Conservation (phyloP, 37 sponge, comb jelly and placozoan genomes). For the Agelas oroides region DNA sequence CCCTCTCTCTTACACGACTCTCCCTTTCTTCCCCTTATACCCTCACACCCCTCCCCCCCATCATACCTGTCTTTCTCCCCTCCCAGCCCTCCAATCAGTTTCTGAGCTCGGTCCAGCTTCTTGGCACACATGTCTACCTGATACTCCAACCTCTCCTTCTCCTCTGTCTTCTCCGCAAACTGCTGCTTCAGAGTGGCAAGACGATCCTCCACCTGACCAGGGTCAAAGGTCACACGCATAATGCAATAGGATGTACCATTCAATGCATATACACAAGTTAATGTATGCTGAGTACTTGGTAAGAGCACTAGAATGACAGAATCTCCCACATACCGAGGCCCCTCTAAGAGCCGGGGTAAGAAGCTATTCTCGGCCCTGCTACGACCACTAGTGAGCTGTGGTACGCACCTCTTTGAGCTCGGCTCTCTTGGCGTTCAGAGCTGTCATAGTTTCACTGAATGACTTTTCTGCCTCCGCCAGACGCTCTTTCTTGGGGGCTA, state of each 20-base stretch:
- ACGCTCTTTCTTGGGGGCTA: constrained; percentile 97
- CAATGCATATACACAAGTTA: too few species aligned
- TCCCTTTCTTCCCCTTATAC: background rate
- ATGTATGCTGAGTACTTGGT: too few species aligned
- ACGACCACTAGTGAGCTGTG: background rate
- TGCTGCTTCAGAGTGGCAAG: constrained; percentile 85
- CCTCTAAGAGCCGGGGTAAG: too few species aligned
- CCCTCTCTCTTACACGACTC: background rate
- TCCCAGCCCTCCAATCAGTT: constrained; percentile 98
- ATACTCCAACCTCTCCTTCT: constrained; percentile 92
- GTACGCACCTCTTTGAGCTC: constrained; percentile 83
- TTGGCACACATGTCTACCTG: constrained; percentile 97
- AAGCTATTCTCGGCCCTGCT: too few species aligned
- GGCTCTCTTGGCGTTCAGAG: constrained; percentile 89
- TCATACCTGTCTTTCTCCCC: constrained; percentile 91
- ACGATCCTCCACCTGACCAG: constrained; percentile 82
- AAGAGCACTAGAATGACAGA: too few species aligned
- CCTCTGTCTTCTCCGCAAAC: constrained; percentile 90
- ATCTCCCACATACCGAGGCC: too few species aligned
- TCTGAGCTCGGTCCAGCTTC: constrained; percentile 97
- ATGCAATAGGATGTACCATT: too few species aligned
- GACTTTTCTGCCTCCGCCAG: constrained; percentile 84
- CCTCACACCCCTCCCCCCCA: background rate
- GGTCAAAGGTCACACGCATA: too few species aligned
- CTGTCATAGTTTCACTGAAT: constrained; percentile 88